Evolutionary conservation across 2,888 invertebrate species (phyloP).

Genomic region (Drosophila paramelanica): DNA sequence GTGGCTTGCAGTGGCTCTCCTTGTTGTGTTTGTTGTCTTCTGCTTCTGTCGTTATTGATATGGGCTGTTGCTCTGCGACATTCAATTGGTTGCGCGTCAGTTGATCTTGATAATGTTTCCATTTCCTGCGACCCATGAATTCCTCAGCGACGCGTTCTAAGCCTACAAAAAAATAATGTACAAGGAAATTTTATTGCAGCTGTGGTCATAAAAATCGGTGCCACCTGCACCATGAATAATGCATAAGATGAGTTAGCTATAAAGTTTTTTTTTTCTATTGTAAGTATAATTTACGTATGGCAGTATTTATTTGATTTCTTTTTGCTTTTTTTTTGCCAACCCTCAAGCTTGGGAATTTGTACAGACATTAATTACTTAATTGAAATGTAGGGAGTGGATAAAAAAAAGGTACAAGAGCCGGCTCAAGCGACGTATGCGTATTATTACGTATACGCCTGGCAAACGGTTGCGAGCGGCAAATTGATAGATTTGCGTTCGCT

Average conservation of each 20-base stretch:
- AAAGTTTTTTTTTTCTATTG: conserved; percentile 33
- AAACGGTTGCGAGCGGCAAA: conserved; percentile 48
- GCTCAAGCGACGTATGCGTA: conserved; percentile 68
- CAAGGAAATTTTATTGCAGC: conserved; percentile 1
- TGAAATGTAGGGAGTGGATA: conserved; percentile 54
- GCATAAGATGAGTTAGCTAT: conserved; percentile 35
- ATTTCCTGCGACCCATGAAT: conserved; percentile 98
- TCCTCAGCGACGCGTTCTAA: conserved; percentile 98
- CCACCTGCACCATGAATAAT: conserved; percentile 39
- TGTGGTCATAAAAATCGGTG: conserved; percentile 9
- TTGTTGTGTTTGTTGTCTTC: conserved; percentile 43
- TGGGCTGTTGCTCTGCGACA: conserved; percentile 78
- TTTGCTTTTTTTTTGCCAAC: conserved; percentile 14
- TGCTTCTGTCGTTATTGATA: conserved; percentile 60
- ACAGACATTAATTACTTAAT: conserved; percentile 74
- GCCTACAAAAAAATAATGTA: conserved; percentile 86
- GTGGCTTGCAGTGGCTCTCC: conserved; percentile 62
- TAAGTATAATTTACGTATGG: conserved; percentile 55
- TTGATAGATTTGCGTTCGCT: conserved; percentile 70
- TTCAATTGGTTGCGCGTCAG: conserved; percentile 86
- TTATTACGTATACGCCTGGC: conserved; percentile 55
- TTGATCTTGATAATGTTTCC: conserved; percentile 96
- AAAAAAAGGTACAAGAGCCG: conserved; percentile 27
- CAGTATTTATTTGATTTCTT: conserved; percentile 48
- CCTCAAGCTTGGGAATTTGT: conserved; percentile 63